Percentiles rank a stretch among this genome's conserved stretches.
Evolutionary conservation across 2,113 vertebrate species (phyloP).

Genomic region (Nicator chloris): DNA sequence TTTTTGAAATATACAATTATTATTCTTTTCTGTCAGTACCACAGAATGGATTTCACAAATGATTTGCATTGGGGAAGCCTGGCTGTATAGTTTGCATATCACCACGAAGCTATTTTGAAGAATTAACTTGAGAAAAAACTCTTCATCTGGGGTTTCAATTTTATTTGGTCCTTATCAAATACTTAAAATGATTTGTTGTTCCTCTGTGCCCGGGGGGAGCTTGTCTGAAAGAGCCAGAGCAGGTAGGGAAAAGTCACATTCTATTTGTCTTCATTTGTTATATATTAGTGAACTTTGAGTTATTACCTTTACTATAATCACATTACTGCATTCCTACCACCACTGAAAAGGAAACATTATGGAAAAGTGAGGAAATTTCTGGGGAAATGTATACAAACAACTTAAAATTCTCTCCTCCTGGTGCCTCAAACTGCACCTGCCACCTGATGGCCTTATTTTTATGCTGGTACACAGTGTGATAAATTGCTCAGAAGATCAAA

Average conservation of each 20-base stretch:
- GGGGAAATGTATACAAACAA: background rate
- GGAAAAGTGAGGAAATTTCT: background rate
- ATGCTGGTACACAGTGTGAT: background rate
- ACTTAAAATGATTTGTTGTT: background rate
- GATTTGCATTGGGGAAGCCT: background rate
- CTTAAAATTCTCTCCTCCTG: background rate
- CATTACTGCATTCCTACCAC: background rate
- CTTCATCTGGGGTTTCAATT: background rate
- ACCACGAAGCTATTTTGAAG: background rate
- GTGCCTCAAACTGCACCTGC: background rate
- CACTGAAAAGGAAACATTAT: background rate
- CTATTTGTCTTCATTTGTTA: background rate
- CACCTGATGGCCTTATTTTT: background rate
- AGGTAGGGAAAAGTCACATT: background rate
- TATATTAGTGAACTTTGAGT: background rate
- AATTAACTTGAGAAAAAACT: background rate
- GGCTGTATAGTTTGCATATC: background rate
- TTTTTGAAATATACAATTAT: background rate
- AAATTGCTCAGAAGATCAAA: constrained; percentile 11
- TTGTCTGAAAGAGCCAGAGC: background rate
- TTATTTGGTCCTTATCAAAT: background rate
- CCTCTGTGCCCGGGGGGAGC: background rate
- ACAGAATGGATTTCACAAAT: background rate
- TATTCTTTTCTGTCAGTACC: background rate
- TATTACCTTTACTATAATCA: background rate